A percentile compares a stretch with the other conserved stretches of the same genome.
phyloP scores from a whole-genome alignment of 2,797 vertebrate species.

The Vipera ursinii region DNA sequence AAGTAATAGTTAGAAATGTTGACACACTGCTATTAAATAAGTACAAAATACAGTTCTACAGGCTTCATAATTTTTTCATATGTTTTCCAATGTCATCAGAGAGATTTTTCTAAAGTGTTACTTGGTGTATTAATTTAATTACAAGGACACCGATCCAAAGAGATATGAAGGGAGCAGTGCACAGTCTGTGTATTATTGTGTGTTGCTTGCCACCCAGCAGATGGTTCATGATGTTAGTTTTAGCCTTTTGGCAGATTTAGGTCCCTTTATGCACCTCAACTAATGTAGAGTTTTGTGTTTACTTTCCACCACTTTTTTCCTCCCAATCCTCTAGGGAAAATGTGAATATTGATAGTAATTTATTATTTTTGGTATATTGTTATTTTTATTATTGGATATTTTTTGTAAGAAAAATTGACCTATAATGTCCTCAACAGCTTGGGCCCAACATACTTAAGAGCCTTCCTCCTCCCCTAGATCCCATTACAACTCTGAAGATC shows the following conservation, averaged over 20 bases:
- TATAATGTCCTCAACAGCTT: constrained; percentile 32
- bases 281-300: constrained; percentile 3
- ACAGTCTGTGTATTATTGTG: background rate
- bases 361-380: constrained; percentile 13
- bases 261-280: constrained; percentile 19
- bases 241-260: background rate
- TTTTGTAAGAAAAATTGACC: constrained; percentile 1
- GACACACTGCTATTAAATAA: background rate
- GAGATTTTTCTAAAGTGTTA: background rate
- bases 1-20: background rate
- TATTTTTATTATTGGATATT: constrained; percentile 4
- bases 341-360: constrained; percentile 1
- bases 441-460: constrained; percentile 21
- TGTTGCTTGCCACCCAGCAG: background rate
- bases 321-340: background rate
- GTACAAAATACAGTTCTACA: background rate
- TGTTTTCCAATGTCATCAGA: background rate
- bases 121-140: background rate
- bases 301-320: constrained; percentile 21
- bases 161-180: background rate
- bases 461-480: background rate
- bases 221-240: constrained; percentile 5
- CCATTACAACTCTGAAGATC: constrained; percentile 26
- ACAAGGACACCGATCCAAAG: background rate
- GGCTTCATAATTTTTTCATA: background rate